Evolutionary conservation across 1,140 invertebrate genomes (phyloP), one percentile per base, ranked within the genome.

Genomic region (Heliconius hewitsoni): DNA sequence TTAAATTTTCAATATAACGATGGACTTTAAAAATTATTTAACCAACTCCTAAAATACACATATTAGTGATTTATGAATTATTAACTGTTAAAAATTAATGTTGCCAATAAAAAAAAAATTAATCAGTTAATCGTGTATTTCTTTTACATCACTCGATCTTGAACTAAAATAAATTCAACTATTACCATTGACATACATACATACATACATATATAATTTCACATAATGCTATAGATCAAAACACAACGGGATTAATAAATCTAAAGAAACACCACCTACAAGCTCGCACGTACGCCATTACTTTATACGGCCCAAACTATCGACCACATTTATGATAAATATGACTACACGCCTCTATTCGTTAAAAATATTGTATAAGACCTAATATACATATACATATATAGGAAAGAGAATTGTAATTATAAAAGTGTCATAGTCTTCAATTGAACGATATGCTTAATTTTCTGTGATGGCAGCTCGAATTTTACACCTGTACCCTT

Each of bases 331-430:
- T 39, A 66, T 57, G 37, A 78, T 74, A 18, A 18, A 77, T 74
- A 81, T n/a, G 42, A 42, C 84, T 82, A 89, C 82, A 81, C 83
- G 81, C 85, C 78, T 81, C 83, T 87, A 86, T 82, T 72, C 80
- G 80, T 83, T 91, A 86, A 91, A 89, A 90, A 91, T 90, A 90
- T 89, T 94, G 90, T 94, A 94, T 89, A 93, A 91, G 87, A 90
- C 86, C 89, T 94, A 93, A 90, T 91, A 90, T 89, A 52, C 50
- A 52, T 52, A 52, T 52, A 52, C 18, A 18, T 52, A 93, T 94
- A 93, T 93, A 94, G 91, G 89, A 94, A 92, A 92, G 89, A 91
- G 91, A 91, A 93, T 91, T 91, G 90, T 89, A 88, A 90, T 89
- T 85, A 87, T 91, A 91, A 91, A 91, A 87, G 85, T 91, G 89